Conservation (phyloP, 1,140 invertebrate species). For the Drosophila arawakana region DNA sequence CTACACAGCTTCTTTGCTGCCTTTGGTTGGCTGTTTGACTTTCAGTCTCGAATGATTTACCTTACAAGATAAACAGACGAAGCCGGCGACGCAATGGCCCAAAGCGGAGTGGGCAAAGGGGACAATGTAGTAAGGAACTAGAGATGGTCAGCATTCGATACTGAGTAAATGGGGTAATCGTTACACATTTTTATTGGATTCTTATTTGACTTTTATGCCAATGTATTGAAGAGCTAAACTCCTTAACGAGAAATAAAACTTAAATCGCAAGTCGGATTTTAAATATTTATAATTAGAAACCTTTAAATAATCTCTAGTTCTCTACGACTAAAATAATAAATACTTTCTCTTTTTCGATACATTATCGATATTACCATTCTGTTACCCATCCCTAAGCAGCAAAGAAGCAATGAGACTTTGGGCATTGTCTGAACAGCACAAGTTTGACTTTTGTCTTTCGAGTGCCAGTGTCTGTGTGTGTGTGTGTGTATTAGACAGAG, state of each 20-base stretch:
- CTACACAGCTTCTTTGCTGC: neutral
- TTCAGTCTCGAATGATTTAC: constrained; percentile 83
- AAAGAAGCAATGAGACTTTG: constrained; percentile 25
- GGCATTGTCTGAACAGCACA: constrained; percentile 62
- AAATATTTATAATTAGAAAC: too few species aligned
- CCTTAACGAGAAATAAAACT: too few species aligned
- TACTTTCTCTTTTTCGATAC: too few species aligned
- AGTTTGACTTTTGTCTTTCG: constrained; percentile 79
- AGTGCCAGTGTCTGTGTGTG: constrained; percentile 13
- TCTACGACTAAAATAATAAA: too few species aligned
- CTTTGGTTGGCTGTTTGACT: constrained; percentile 67
- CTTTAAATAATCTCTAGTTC: too few species aligned
- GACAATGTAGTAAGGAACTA: neutral
- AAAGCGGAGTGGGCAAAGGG: neutral
- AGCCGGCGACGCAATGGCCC: constrained; percentile 12
- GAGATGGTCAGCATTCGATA: neutral
- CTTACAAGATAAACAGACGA: constrained; percentile 81
- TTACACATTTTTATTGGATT: too few species aligned
- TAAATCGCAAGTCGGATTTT: too few species aligned
- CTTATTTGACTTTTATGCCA: too few species aligned
- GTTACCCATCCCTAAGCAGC: neutral
- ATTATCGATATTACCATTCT: too few species aligned
- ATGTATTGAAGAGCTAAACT: too few species aligned
- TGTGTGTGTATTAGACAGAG: constrained; percentile 29
- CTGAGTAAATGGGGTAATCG: neutral